These are phyloP conservation scores for Magallana ariakensis DNA, from an alignment of 1,140 invertebrate genomes.

Conservation along the genomic window DNA sequence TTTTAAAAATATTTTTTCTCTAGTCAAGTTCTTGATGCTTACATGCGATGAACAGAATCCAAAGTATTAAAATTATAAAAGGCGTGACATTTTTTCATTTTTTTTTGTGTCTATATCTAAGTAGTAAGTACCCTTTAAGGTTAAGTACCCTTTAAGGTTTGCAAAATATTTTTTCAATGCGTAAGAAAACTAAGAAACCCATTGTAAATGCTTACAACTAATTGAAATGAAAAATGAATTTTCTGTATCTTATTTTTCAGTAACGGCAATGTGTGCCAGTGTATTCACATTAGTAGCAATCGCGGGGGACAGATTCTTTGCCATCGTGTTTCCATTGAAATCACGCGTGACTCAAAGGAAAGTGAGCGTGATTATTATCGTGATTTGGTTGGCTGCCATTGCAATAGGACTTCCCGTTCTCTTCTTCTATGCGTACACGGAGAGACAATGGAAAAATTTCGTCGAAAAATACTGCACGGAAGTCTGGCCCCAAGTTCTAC, in stretches of 20 bases:
- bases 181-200: no score
- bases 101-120: no score
- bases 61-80: no score
- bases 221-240: neutral
- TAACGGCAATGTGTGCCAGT: slow-evolving; percentile 80
- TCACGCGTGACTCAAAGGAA: slow-evolving; percentile 78
- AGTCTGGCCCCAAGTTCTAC: slow-evolving; percentile 64
- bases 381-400: slow-evolving; percentile 78
- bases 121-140: no score
- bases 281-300: slow-evolving; percentile 81
- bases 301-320: slow-evolving; percentile 81
- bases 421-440: slow-evolving; percentile 73
- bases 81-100: no score
- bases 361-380: slow-evolving; percentile 75
- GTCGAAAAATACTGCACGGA: slow-evolving; percentile 72
- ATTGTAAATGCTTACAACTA: neutral
- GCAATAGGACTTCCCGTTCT: slow-evolving; percentile 78
- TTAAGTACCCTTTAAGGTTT: no score
- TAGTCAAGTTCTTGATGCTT: no score
- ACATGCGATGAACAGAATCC: no score
- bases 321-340: slow-evolving; percentile 80
- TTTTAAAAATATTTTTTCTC: no score
- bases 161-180: no score
- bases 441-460: slow-evolving; percentile 69
- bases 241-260: slow-evolving; percentile 69